A percentile compares a stretch with the other conserved stretches of the same genome.
Conservation (phyloP, 2,113 vertebrate genomes). For the Alaudala cheleensis region DNA sequence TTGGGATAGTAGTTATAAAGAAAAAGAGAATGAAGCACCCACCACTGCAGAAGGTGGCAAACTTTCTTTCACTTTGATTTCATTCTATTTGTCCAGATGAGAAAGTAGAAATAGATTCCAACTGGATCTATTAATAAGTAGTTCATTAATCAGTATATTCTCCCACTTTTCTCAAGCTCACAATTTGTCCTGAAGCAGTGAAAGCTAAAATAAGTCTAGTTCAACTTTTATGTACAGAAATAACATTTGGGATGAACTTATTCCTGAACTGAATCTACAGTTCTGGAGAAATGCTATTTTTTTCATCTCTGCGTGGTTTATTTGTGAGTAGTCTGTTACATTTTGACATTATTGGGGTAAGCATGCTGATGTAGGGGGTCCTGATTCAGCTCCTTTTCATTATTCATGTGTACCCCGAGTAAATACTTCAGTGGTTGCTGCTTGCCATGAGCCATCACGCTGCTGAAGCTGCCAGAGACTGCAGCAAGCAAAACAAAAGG, state of each 20-base stretch:
- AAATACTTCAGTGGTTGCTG: neutral
- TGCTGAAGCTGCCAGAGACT: neutral
- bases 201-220: neutral
- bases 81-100: neutral
- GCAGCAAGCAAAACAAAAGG: constrained; percentile 21
- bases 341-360: neutral
- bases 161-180: neutral
- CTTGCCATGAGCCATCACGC: neutral
- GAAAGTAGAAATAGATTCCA: neutral
- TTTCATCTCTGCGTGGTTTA: neutral
- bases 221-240: neutral
- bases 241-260: neutral
- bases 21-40: neutral
- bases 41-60: neutral
- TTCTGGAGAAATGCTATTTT: neutral
- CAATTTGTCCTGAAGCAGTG: neutral
- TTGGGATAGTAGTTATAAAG: neutral
- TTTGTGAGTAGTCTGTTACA: neutral
- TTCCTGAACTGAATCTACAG: neutral
- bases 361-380: neutral
- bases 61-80: neutral
- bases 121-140: neutral
- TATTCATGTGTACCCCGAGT: neutral
- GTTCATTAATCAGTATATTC: neutral
- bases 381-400: neutral